These are phyloP conservation scores for Montipora efflorescens DNA, from an alignment of 64 coral and sea anemone genomes.

Conservation along the genomic window DNA sequence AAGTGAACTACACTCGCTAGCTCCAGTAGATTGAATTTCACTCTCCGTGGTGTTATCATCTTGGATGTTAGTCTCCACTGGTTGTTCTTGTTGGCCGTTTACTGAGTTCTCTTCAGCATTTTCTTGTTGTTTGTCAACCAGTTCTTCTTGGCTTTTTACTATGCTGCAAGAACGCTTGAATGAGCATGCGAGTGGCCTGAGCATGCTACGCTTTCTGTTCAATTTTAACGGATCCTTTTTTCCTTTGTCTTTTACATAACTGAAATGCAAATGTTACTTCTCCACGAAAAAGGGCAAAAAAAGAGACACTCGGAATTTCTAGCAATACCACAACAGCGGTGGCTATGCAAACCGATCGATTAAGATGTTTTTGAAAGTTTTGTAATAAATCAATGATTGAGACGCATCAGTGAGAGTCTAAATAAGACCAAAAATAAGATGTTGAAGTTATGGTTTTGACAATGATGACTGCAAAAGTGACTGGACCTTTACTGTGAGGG, in stretches of 20 bases:
- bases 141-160: constrained; percentile 46
- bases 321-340: too few relatives aligned
- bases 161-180: constrained; percentile 59
- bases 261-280: constrained; percentile 42
- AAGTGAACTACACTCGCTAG: constrained; percentile 18
- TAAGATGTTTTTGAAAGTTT: too few relatives aligned
- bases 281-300: background rate
- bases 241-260: constrained; percentile 16
- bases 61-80: background rate
- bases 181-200: constrained; percentile 33
- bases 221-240: constrained; percentile 5
- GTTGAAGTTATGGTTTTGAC: too few relatives aligned
- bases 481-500: too few relatives aligned
- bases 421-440: too few relatives aligned
- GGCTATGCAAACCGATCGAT: too few relatives aligned
- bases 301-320: background rate
- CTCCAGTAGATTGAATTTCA: background rate
- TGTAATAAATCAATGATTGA: too few relatives aligned
- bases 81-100: background rate
- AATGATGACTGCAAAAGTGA: too few relatives aligned
- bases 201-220: background rate
- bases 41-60: background rate
- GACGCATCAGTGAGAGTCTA: too few relatives aligned
- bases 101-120: background rate
- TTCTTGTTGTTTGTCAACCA: background rate